A percentile compares a stretch with the other conserved stretches of the same genome.
phyloP scores from a whole-genome alignment of 2,113 vertebrate genomes.

The Amphiprion percula region DNA sequence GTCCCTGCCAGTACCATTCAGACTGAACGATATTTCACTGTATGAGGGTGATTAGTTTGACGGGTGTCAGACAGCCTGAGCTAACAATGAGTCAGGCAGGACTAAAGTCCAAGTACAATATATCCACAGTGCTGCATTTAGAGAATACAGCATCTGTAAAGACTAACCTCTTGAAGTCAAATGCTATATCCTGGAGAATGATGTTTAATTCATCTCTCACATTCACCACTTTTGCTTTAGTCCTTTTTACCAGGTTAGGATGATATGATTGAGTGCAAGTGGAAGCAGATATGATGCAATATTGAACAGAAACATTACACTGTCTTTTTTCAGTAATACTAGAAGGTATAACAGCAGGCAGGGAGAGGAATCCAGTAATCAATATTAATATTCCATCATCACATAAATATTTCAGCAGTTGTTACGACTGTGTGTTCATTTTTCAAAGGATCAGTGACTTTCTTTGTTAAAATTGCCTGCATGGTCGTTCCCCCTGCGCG shows the following conservation, averaged over 20 bases:
- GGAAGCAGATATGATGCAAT: conserved; percentile 61
- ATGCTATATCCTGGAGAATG: conserved; percentile 41
- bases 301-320: conserved; percentile 64
- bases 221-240: conserved; percentile 25
- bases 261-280: conserved; percentile 61
- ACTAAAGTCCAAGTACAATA: conserved; percentile 21
- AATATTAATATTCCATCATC: conserved; percentile 75
- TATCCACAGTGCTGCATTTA: conserved; percentile 40
- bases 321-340: conserved; percentile 30
- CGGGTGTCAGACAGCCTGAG: conserved; percentile 48
- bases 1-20: conserved; percentile 43
- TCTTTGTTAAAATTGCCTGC: conserved; percentile 66
- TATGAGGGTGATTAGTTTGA: conserved; percentile 48
- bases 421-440: conserved; percentile 61
- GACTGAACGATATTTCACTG: conserved; percentile 27
- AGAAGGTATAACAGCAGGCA: conserved; percentile 59
- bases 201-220: conserved; percentile 71
- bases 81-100: conserved; percentile 41
- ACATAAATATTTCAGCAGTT: conserved; percentile 74
- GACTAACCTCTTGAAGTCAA: conserved; percentile 46
- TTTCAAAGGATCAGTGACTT: conserved; percentile 64
- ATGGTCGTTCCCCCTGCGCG: conserved; percentile 33
- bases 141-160: conserved; percentile 27
- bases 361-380: conserved; percentile 63
- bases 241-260: conserved; percentile 30